Evolutionary conservation across 2,888 invertebrate species (phyloP).

Genomic region (Noctua pronuba): DNA sequence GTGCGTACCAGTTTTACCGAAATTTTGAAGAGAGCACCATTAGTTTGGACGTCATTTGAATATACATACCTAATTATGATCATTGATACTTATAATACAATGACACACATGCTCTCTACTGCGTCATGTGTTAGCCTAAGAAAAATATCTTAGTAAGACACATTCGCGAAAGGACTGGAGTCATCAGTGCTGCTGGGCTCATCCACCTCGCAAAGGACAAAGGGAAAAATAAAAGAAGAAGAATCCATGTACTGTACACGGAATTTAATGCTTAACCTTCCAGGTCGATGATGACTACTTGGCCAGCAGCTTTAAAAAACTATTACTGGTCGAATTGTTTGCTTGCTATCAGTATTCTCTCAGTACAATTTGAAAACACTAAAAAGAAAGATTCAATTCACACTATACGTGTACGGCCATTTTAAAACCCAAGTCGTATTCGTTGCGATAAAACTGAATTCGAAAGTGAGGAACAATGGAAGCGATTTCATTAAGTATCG

Average conservation of each 20-base stretch:
- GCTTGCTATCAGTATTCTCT: not conserved
- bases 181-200: not conserved
- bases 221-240: not conserved
- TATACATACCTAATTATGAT: too few species aligned
- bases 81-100: too few species aligned
- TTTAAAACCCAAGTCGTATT: slow-evolving; percentile 15
- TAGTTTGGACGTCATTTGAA: too few species aligned
- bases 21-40: too few species aligned
- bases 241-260: not conserved
- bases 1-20: not conserved
- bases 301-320: not conserved
- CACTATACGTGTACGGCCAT: not conserved
- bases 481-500: slow-evolving; percentile 21
- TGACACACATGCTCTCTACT: too few species aligned
- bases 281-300: not conserved
- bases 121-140: too few species aligned
- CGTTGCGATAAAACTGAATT: slow-evolving; percentile 36
- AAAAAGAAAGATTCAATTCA: not conserved
- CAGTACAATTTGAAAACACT: not conserved
- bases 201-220: too few species aligned
- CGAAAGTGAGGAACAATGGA: slow-evolving; percentile 28
- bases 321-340: not conserved
- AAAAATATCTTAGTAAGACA: not conserved
- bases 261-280: too few species aligned
- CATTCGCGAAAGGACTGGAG: not conserved